These are phyloP conservation scores for Takifugu rubripes DNA, from an alignment of 2,797 vertebrate species.

Conservation along the genomic window DNA sequence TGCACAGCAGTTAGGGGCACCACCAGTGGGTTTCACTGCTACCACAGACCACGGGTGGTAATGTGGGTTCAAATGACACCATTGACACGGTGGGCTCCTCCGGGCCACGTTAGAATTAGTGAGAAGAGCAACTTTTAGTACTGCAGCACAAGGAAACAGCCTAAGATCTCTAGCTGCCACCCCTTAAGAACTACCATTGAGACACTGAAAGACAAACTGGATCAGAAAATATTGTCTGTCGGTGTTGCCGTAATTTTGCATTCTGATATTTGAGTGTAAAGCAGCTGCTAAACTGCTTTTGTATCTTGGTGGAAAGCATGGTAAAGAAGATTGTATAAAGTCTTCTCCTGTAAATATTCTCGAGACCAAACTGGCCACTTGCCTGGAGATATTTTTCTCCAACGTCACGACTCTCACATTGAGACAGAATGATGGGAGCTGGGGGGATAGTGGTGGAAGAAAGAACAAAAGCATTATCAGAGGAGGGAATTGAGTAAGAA, in stretches of 20 bases:
- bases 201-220: constrained; percentile 41
- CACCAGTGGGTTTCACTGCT: constrained; percentile 37
- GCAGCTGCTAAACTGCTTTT: no score
- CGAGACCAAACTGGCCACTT: constrained; percentile 41
- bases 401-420: constrained; percentile 36
- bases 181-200: constrained; percentile 55
- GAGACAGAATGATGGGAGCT: constrained; percentile 15
- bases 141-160: constrained; percentile 26
- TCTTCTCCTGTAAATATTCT: constrained; percentile 46
- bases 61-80: constrained; percentile 50
- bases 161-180: constrained; percentile 54
- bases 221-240: constrained; percentile 15
- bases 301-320: background rate
- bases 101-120: constrained; percentile 28
- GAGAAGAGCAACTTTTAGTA: constrained; percentile 33
- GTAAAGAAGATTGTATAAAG: constrained; percentile 26
- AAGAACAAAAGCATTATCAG: constrained; percentile 33
- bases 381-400: constrained; percentile 47
- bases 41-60: constrained; percentile 61
- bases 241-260: no score
- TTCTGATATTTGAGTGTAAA: no score
- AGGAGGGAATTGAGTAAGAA: constrained; percentile 45
- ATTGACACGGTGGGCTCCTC: constrained; percentile 44
- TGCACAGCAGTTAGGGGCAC: constrained; percentile 27
- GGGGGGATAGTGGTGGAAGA: constrained; percentile 7